These are phyloP conservation scores for Lagria hirta DNA, from an alignment of 2,888 invertebrate species.

Conservation along the genomic window DNA sequence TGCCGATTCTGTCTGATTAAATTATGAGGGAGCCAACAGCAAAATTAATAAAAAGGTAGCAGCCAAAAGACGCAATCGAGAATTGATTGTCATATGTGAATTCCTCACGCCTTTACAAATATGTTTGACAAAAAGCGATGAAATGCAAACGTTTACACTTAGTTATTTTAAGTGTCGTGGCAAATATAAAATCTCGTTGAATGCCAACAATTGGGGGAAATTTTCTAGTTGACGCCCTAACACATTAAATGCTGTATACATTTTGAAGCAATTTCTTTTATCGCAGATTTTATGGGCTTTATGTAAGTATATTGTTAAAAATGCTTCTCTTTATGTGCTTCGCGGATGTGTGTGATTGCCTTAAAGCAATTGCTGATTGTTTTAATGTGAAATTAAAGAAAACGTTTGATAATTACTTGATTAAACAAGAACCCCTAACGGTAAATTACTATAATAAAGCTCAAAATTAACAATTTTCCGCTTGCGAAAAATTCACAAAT, in stretches of 20 bases:
- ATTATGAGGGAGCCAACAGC: not conserved
- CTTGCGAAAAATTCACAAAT: too few species aligned
- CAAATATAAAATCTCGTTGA: constrained; percentile 28
- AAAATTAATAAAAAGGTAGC: constrained; percentile 8
- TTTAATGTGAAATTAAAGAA: too few species aligned
- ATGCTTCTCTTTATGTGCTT: constrained; percentile 22
- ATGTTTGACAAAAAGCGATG: constrained; percentile 19
- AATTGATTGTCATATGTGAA: constrained; percentile 13
- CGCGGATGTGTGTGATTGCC: constrained; percentile 20
- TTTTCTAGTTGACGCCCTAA: constrained; percentile 27
- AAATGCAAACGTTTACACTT: constrained; percentile 28
- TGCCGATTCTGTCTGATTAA: not conserved
- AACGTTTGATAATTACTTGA: too few species aligned
- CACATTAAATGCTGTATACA: constrained; percentile 27
- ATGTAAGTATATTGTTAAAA: constrained; percentile 30
- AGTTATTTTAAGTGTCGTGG: constrained; percentile 27
- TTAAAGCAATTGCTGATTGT: constrained; percentile 2
- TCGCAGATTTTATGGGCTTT: constrained; percentile 25
- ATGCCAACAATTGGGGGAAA: constrained; percentile 28
- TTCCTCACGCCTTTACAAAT: constrained; percentile 11
- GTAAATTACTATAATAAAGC: too few species aligned
- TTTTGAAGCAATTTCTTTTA: constrained; percentile 31
- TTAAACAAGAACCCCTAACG: too few species aligned
- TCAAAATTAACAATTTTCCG: too few species aligned
- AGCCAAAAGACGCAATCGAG: constrained; percentile 11